Evolutionary conservation across 2,797 vertebrate species (phyloP).

Genomic region (Crocodylus rhombifer): DNA sequence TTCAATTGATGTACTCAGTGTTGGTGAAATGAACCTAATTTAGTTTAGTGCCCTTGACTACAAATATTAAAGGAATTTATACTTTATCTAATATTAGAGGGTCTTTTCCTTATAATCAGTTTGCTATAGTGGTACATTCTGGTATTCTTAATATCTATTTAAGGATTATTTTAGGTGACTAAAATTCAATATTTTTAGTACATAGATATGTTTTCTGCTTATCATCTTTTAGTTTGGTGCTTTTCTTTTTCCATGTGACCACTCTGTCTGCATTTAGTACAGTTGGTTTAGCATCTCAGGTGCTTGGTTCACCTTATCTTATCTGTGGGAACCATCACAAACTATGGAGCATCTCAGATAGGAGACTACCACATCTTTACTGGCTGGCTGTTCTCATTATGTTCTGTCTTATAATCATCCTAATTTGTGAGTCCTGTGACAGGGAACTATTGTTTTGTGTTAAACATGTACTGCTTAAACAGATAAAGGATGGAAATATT

Average conservation of each 20-base stretch:
- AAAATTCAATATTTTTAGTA: rapidly evolving
- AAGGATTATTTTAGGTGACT: neutral
- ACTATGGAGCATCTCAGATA: neutral
- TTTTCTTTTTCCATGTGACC: neutral
- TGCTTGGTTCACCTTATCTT: neutral
- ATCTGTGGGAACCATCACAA: neutral
- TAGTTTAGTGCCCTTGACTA: neutral
- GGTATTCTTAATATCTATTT: neutral
- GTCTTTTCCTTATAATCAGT: neutral
- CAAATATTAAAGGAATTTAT: neutral
- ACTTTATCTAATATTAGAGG: neutral
- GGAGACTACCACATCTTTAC: neutral
- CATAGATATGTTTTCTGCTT: neutral
- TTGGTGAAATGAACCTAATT: neutral
- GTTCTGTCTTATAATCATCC: neutral
- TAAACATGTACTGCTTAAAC: neutral
- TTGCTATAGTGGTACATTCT: neutral
- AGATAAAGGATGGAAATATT: neutral
- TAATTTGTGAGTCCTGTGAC: neutral
- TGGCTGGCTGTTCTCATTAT: neutral
- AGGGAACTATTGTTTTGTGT: neutral
- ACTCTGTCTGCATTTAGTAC: neutral
- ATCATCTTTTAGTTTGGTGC: neutral
- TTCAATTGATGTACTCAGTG: neutral
- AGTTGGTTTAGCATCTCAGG: neutral